These are phyloP conservation scores for Drosophila azteca DNA, from an alignment of 1,140 invertebrate genomes.

Conservation along the genomic window DNA sequence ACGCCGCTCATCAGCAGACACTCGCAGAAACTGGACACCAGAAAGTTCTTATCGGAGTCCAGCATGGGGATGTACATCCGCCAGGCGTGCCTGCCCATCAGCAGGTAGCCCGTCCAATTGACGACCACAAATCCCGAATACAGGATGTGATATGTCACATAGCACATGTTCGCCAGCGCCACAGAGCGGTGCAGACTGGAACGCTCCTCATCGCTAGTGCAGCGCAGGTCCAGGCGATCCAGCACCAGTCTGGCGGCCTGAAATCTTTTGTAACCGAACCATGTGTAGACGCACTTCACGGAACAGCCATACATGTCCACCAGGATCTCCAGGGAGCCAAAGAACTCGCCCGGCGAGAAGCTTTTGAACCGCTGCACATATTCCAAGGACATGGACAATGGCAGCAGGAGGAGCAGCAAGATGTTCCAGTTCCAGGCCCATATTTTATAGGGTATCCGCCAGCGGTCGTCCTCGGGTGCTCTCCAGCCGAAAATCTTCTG, in stretches of 20 bases:
- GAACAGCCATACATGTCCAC: conserved; percentile 23
- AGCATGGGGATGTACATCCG: conserved; percentile 52
- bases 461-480: conserved; percentile 9
- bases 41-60: conserved; percentile 29
- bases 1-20: conserved; percentile 23
- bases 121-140: conserved; percentile 22
- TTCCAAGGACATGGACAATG: conserved; percentile 12
- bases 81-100: conserved; percentile 39
- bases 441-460: conserved; percentile 8
- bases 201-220: conserved; percentile 10
- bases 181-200: conserved; percentile 6
- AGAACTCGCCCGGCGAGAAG: conserved; percentile 31
- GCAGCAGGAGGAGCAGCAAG: conserved; percentile 7
- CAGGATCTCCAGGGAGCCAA: conserved; percentile 31
- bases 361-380: conserved; percentile 37
- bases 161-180: conserved; percentile 1
- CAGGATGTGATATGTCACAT: conserved; percentile 3
- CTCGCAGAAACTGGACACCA: conserved; percentile 11
- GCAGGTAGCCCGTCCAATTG: conserved; percentile 3
- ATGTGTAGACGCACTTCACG: conserved; percentile 18
- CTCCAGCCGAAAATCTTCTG: conserved; percentile 49
- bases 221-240: conserved; percentile 34
- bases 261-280: not conserved
- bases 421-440: conserved; percentile 1
- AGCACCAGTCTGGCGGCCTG: conserved; percentile 11